Percentiles rank a stretch among this genome's conserved stretches.
These are phyloP conservation scores for Nymphicus hollandicus DNA, from an alignment of 2,113 vertebrate genomes.

Conservation along the genomic window DNA sequence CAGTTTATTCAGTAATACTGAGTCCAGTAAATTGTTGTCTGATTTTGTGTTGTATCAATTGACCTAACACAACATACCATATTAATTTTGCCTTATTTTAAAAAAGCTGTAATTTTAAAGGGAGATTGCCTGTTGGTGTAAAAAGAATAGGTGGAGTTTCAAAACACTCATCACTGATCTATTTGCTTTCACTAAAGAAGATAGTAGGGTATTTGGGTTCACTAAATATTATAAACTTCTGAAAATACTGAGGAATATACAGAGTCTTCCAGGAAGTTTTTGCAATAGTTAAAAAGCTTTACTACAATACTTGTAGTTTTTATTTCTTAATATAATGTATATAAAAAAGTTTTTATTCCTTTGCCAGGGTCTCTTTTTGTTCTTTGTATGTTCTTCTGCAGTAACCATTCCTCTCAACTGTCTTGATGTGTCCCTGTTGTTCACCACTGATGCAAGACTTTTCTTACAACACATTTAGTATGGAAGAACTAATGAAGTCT, in stretches of 20 bases:
- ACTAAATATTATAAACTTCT: not conserved
- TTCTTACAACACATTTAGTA: not conserved
- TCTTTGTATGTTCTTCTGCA: not conserved
- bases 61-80: not conserved
- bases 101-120: not conserved
- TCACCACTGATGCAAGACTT: not conserved
- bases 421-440: not conserved
- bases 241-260: not conserved
- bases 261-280: not conserved
- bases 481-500: not conserved
- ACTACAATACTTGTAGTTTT: not conserved
- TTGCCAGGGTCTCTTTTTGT: not conserved
- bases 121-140: not conserved
- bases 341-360: not conserved
- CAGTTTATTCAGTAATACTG: not conserved
- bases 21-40: not conserved
- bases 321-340: not conserved
- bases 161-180: not conserved
- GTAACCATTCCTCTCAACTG: not conserved
- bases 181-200: not conserved
- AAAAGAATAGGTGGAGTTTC: not conserved
- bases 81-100: not conserved
- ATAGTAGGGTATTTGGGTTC: not conserved
- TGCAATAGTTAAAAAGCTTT: not conserved
- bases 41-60: not conserved